Evolutionary conservation across 2,113 vertebrate genomes (phyloP), one percentile per base, ranked within the genome.

Genomic region (Aptenodytes forsteri): DNA sequence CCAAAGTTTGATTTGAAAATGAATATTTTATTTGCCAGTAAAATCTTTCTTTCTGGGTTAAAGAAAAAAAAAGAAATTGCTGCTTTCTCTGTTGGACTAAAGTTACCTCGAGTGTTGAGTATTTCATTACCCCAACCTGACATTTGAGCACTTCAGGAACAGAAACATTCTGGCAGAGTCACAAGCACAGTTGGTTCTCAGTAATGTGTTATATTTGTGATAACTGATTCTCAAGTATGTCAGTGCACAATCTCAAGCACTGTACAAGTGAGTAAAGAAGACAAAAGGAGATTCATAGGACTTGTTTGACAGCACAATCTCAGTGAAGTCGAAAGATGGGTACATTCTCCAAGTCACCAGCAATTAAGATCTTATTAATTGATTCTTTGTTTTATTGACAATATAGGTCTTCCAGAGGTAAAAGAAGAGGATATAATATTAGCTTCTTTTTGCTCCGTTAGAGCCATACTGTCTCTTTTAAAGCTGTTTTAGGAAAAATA

Each of bases 151-250:
- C n/a, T 94, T 84, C 58, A 86, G 46, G 61, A 87, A 73, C 23
- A 82, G 49, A 96, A 95, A 85, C 36, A 38, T 89, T 96, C 89
- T 96, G 89, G 27, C 89, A 95, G 56, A 77, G 42, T 83, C 54
- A 72, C 49, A 89, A 91, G 73, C 70, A 85, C 91, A 95, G 77
- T 50, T 89, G 95, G 62, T 88, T 91, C 81, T 83, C 67, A 87
- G n/a, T 83, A 91, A 85, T 75, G 40, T 79, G 81, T 77, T 93
- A 42, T 62, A 70, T 65, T 95, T 79, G 36, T 87, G 83, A 69
- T 95, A 92, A 84, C 46, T 55, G n/a, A 52, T 82, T 95, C 61
- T 87, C 86, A 87, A 94, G 36, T 49, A 76, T 84, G 77, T 72
- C 77, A 89, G 12, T 42, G 73, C 25, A 76, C 40, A 90, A 40